Percentiles rank a stretch among this genome's conserved stretches.
Conservation (phyloP, 2,113 vertebrate genomes). For the Aspidoscelis tigris region DNA sequence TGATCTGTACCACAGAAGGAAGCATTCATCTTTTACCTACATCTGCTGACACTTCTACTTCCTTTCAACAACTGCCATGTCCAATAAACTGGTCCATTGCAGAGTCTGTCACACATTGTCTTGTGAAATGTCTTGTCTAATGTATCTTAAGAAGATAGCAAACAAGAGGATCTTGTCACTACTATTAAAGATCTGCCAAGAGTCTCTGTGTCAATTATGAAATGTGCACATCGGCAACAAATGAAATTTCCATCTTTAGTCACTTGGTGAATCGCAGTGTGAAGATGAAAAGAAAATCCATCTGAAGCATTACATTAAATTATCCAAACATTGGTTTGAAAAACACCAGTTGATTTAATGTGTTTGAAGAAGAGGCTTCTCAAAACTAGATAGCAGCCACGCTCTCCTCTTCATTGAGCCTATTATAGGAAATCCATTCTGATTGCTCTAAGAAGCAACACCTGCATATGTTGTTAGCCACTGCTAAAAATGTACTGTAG, state of each 20-base stretch:
- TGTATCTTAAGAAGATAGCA: not conserved
- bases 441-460: slow-evolving; percentile 49
- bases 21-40: not conserved
- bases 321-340: slow-evolving; percentile 37
- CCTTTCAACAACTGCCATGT: not conserved
- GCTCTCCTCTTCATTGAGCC: slow-evolving; percentile 37
- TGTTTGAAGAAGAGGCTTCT: slow-evolving; percentile 29
- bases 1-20: not conserved
- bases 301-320: slow-evolving; percentile 38
- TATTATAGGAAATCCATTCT: slow-evolving; percentile 56
- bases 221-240: slow-evolving; percentile 37
- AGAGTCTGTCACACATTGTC: not conserved
- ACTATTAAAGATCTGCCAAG: slow-evolving; percentile 27
- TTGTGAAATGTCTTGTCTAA: not conserved
- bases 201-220: slow-evolving; percentile 26
- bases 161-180: slow-evolving; percentile 9
- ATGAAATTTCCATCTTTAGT: slow-evolving; percentile 27
- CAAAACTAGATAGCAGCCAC: slow-evolving; percentile 44
- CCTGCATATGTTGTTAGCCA: slow-evolving; percentile 41
- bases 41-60: not conserved
- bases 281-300: not conserved
- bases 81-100: not conserved
- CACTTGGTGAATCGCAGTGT: slow-evolving; percentile 18
- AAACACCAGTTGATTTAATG: slow-evolving; percentile 42
- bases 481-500: slow-evolving; percentile 38